Conservation (phyloP, 2,888 invertebrate species). For the Harpalus rufipes region DNA sequence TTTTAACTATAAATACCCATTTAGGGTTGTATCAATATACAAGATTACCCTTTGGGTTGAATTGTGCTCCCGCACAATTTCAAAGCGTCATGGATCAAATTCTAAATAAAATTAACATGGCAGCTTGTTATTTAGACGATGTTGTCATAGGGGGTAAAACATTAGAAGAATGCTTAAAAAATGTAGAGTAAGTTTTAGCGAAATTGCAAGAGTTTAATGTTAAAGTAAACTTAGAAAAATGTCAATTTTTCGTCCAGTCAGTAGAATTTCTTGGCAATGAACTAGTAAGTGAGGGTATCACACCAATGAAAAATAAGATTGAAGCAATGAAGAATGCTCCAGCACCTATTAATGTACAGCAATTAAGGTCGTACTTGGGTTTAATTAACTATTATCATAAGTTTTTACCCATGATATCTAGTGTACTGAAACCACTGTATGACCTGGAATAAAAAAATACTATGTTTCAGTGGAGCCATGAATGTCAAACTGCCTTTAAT, state of each 20-base stretch:
- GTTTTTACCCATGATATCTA: background rate
- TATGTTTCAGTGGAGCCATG: background rate
- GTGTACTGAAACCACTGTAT: background rate
- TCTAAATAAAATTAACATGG: too few relatives aligned
- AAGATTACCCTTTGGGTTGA: too few relatives aligned
- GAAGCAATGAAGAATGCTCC: background rate
- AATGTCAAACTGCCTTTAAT: background rate
- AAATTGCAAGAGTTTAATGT: slow-evolving; percentile 6
- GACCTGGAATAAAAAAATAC: background rate
- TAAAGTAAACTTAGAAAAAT: background rate
- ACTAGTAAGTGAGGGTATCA: background rate
- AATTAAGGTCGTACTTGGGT: background rate
- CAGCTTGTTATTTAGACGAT: background rate
- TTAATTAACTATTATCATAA: background rate
- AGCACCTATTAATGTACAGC: background rate
- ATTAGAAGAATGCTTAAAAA: background rate
- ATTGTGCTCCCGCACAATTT: too few relatives aligned
- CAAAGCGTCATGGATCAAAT: too few relatives aligned
- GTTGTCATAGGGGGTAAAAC: background rate
- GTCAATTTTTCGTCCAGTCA: background rate
- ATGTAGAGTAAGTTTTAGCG: background rate
- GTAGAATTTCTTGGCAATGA: background rate
- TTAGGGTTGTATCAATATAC: too few relatives aligned
- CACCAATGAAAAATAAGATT: background rate
- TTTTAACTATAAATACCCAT: too few relatives aligned